Percentiles rank a stretch among this genome's conserved stretches.
Conservation (phyloP, 2,113 vertebrate genomes). For the Illadopsis cleaveri region DNA sequence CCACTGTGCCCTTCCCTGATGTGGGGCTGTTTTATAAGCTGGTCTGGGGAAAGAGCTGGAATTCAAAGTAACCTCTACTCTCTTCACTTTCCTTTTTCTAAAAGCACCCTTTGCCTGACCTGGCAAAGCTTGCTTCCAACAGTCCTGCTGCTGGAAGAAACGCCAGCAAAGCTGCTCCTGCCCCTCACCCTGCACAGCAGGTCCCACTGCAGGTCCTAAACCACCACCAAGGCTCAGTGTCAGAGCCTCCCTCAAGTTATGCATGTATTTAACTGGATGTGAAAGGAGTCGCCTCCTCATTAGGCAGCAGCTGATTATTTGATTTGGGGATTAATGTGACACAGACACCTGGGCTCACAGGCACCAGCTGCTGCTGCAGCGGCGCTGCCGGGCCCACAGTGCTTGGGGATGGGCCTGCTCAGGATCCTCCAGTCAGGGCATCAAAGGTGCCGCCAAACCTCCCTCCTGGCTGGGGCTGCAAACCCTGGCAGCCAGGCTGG, state of each 20-base stretch:
- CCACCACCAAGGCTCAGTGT: neutral
- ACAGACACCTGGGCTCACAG: neutral
- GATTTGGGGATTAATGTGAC: neutral
- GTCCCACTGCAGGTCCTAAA: accelerated
- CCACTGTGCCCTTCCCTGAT: neutral
- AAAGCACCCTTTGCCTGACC: neutral
- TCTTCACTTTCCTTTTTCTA: neutral
- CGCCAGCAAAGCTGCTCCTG: neutral
- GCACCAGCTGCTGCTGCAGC: neutral
- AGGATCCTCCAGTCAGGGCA: neutral
- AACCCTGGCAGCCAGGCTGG: neutral
- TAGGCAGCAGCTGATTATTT: neutral
- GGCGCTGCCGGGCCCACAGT: accelerated
- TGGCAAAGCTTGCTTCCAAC: neutral
- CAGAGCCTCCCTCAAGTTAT: neutral
- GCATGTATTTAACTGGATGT: neutral
- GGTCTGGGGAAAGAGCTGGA: neutral
- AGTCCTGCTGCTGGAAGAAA: neutral
- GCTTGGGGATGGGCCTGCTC: accelerated
- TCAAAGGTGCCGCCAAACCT: accelerated
- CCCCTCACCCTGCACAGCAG: neutral
- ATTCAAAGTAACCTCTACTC: neutral
- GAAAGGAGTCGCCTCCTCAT: neutral
- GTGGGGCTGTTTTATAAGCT: neutral
- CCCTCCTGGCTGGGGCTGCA: neutral